phyloP scores from a whole-genome alignment of 2,113 vertebrate species.

The Chiloscyllium plagiosum region DNA sequence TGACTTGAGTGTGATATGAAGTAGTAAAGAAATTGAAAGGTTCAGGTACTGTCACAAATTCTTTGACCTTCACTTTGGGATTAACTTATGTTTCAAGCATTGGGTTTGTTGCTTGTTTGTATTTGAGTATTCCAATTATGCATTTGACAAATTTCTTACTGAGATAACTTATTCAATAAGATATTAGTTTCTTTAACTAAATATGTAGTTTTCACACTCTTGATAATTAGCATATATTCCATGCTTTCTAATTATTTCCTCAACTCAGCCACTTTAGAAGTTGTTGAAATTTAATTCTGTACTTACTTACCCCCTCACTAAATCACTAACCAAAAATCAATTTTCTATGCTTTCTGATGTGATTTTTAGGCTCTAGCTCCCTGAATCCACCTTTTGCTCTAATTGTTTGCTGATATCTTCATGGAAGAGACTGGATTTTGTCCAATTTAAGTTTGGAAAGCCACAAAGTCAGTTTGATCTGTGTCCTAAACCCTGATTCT shows the following conservation, averaged over 20 bases:
- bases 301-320: not conserved
- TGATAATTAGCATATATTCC: not conserved
- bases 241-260: not conserved
- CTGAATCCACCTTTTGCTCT: not conserved
- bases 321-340: not conserved
- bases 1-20: not conserved
- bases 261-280: not conserved
- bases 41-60: not conserved
- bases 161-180: not conserved
- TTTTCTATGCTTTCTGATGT: not conserved
- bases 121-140: not conserved
- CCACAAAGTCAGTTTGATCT: no score
- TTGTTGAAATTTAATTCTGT: not conserved
- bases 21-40: not conserved
- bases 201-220: not conserved
- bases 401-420: not conserved
- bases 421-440: not conserved
- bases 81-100: not conserved
- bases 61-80: no score
- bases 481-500: no score
- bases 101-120: not conserved
- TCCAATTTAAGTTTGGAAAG: no score
- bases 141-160: not conserved
- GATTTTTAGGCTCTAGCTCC: not conserved
- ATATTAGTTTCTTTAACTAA: not conserved